Conservation (phyloP, 1,140 invertebrate species). For the Drosophila erecta region DNA sequence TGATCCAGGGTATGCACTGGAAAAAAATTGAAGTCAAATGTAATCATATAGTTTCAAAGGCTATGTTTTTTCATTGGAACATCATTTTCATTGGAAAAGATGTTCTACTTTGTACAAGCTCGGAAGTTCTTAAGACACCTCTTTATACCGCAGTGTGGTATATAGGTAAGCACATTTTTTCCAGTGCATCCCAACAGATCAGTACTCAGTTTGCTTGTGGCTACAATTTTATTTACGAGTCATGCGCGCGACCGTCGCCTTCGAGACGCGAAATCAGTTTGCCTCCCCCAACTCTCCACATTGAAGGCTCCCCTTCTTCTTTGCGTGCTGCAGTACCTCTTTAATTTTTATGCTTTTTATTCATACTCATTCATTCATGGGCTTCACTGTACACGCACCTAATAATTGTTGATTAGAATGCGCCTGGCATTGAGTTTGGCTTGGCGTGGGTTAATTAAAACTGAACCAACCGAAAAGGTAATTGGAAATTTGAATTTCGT, state of each 20-base stretch:
- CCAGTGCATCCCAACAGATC: constrained; percentile 13
- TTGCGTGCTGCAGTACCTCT: constrained; percentile 57
- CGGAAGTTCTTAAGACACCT: too few species aligned
- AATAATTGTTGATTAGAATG: constrained; percentile 73
- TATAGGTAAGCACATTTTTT: background rate
- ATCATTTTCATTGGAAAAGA: too few species aligned
- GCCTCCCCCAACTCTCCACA: background rate
- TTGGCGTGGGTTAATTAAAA: constrained; percentile 68
- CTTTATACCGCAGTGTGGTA: background rate
- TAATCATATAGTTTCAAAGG: background rate
- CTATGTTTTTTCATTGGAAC: too few species aligned
- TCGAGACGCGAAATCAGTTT: constrained; percentile 40
- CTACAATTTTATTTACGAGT: constrained; percentile 84
- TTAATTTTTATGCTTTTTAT: constrained; percentile 24
- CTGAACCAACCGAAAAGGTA: background rate
- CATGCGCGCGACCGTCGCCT: constrained; percentile 72
- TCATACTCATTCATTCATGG: constrained; percentile 80
- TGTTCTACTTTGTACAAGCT: too few species aligned
- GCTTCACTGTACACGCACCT: constrained; percentile 65
- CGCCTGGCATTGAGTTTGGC: background rate
- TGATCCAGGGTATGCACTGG: constrained; percentile 19
- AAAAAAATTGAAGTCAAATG: background rate
- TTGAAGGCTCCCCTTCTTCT: background rate
- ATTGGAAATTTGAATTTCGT: background rate
- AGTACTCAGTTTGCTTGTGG: constrained; percentile 51